Percentiles rank a stretch among this genome's conserved stretches.
These are phyloP conservation scores for Tarsius wallacei DNA, from an alignment of 2,797 vertebrate genomes.

Conservation along the genomic window DNA sequence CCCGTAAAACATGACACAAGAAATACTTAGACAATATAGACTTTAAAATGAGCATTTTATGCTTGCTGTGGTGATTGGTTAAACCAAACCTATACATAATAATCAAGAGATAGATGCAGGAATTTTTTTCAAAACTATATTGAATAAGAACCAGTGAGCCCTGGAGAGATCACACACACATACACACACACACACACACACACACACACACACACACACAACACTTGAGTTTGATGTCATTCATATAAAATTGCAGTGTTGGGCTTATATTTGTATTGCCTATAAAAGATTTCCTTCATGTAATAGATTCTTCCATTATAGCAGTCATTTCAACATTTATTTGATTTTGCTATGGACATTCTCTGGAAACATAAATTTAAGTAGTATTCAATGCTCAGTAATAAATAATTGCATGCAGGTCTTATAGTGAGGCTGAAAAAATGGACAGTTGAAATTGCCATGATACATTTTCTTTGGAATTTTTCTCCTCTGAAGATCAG, in stretches of 20 bases:
- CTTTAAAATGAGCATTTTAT: neutral
- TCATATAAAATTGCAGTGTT: neutral
- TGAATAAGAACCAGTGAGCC: neutral
- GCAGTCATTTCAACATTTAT: neutral
- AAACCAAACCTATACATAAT: neutral
- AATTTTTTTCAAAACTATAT: neutral
- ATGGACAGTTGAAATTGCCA: neutral
- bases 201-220: neutral
- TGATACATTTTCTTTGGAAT: slow-evolving; percentile 37
- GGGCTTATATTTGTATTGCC: neutral
- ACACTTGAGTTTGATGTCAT: neutral
- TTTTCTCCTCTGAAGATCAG: neutral
- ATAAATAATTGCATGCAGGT: slow-evolving; percentile 46
- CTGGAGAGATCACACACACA: neutral
- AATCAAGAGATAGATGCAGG: neutral
- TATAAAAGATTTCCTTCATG: neutral
- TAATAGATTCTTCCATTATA: neutral
- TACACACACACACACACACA: neutral
- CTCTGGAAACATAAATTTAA: slow-evolving; percentile 51
- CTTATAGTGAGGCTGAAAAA: slow-evolving; percentile 5
- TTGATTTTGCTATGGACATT: slow-evolving; percentile 34
- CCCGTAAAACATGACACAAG: neutral
- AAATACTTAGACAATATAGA: neutral
- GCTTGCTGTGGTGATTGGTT: neutral
- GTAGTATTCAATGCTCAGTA: neutral